These are phyloP conservation scores for Pseudorhombus dupliciocellatus DNA, from an alignment of 2,113 vertebrate species.

Conservation along the genomic window DNA sequence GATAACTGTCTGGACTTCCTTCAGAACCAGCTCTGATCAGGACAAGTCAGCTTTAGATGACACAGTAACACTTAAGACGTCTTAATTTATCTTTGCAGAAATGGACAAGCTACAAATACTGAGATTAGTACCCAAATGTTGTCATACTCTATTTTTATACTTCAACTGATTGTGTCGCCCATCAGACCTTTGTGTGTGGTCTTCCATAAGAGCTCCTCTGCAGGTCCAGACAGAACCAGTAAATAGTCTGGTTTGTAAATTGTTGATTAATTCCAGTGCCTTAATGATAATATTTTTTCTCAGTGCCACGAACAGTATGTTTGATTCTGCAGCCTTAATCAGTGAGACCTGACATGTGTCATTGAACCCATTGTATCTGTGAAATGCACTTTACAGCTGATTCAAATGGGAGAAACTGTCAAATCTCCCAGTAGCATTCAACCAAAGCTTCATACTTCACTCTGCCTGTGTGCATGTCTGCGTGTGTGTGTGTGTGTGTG, in stretches of 20 bases:
- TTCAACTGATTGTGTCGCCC: constrained; percentile 52
- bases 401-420: constrained; percentile 69
- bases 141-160: constrained; percentile 73
- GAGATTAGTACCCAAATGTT: constrained; percentile 61
- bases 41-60: constrained; percentile 56
- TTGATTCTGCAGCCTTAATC: constrained; percentile 76
- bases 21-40: constrained; percentile 54
- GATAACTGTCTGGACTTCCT: constrained; percentile 40
- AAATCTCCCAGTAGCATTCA: constrained; percentile 81
- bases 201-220: constrained; percentile 64
- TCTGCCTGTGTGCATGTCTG: constrained; percentile 44
- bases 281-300: constrained; percentile 43
- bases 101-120: constrained; percentile 66
- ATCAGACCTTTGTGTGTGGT: constrained; percentile 67
- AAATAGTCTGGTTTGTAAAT: constrained; percentile 39
- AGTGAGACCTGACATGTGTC: constrained; percentile 76
- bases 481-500: constrained; percentile 20
- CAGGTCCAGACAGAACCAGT: constrained; percentile 59
- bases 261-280: constrained; percentile 56
- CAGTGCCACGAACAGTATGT: constrained; percentile 70
- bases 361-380: constrained; percentile 74
- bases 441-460: constrained; percentile 81
- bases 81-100: constrained; percentile 71
- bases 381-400: constrained; percentile 85
- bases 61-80: constrained; percentile 73